phyloP scores from a whole-genome alignment of 2,888 invertebrate species.

The Dicyrtoma fusca region DNA sequence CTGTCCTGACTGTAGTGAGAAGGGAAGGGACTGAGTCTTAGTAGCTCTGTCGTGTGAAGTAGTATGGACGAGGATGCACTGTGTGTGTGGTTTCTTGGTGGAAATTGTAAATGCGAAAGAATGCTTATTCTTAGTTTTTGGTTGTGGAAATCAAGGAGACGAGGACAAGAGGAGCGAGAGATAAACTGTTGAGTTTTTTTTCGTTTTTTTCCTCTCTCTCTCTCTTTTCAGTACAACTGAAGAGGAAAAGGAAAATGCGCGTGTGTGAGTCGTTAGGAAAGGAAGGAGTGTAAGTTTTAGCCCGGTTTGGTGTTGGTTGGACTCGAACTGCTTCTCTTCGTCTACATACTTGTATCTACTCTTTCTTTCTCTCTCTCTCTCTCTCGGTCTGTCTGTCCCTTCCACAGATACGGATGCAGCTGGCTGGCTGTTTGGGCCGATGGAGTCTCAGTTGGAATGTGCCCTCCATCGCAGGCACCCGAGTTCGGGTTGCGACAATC shows the following conservation, averaged over 20 bases:
- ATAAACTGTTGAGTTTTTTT: slow-evolving; percentile 27
- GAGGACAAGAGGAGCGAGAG: slow-evolving; percentile 22
- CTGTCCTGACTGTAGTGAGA: not conserved
- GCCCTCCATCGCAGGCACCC: slow-evolving; percentile 52
- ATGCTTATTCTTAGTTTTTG: slow-evolving; percentile 2
- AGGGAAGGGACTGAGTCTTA: not conserved
- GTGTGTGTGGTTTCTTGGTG: slow-evolving; percentile 23
- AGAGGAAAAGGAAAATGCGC: slow-evolving; percentile 20
- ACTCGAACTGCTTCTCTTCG: not conserved
- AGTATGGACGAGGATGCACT: not conserved
- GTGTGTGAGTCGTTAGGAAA: not conserved
- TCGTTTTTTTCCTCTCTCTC: not conserved
- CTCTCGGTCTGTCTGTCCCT: not conserved
- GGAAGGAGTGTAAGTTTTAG: not conserved
- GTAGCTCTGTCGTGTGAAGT: slow-evolving; percentile 9
- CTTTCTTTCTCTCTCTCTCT: slow-evolving; percentile 31
- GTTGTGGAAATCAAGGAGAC: slow-evolving; percentile 28
- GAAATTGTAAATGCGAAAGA: slow-evolving; percentile 12
- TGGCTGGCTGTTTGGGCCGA: slow-evolving; percentile 24
- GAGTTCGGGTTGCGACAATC: slow-evolving; percentile 45
- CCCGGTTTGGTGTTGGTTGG: not conserved
- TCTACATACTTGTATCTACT: too few species aligned
- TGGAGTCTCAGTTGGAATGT: slow-evolving; percentile 44
- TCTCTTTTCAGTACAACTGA: not conserved
- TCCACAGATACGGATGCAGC: slow-evolving; percentile 17